Evolutionary conservation across 2,797 vertebrate genomes (phyloP), one percentile per base, ranked within the genome.

Genomic region (Gallirallus australis): DNA sequence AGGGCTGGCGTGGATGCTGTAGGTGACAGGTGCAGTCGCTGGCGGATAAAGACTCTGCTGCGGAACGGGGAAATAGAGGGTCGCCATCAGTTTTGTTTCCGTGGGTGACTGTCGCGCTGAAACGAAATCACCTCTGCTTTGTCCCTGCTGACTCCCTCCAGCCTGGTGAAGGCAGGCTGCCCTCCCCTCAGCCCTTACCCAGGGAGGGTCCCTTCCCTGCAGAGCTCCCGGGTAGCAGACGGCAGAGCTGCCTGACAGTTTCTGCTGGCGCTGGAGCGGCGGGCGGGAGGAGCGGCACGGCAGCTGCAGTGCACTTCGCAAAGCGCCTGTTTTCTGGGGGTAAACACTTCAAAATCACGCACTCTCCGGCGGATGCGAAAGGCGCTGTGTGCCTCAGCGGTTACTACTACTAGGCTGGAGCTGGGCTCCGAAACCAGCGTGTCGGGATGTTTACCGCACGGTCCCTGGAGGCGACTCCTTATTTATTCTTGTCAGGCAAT

Each of bases 11-110:
- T 1, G 0, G 7, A 0, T 3, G 85, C 83, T 19, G 82, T 1
- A 76, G 80, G 76, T 72, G 93, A 20, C 96, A 94, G 96, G 96
- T 96, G 94, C 86, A 47, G 85, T 70, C 10, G 88, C 84, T 28
- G 70, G 14, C 35, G 2, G 40, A 3, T 8, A 4, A 31, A 20
- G 23, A 11, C 37, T 1, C 53, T 12, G 40, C 66, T 14, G 80
- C 9, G 39, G 1, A 1, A 7, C 15, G 21, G 63, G 61, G 10
- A 7, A 11, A 21, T 2, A 3, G 25, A 14, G 47, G 63, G 12
- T 2, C 0, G 35, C 40, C 3, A 11, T 30, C 23, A 3, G 52
- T 47, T 2, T 0, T 2, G n/a, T 8, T 53, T 37, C 69, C 24
- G 21, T 4, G 79, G 31, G 28, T 17, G 60, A 33, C 28, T 37